Conservation (phyloP, 2,113 vertebrate species). For the Sinosuthora webbiana region DNA sequence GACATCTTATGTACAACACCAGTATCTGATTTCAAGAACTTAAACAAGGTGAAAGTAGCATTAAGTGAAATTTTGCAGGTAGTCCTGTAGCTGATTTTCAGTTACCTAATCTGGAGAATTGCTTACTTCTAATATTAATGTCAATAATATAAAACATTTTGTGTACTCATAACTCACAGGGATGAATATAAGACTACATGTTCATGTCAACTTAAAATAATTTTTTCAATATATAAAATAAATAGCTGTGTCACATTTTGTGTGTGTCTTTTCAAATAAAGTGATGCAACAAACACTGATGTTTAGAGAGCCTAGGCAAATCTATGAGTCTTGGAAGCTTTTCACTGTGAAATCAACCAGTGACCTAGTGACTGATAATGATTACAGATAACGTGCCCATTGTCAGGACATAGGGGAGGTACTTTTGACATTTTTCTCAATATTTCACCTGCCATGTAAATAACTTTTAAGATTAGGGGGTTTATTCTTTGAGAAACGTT, state of each 20-base stretch:
- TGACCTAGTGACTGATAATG: not conserved
- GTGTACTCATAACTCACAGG: not conserved
- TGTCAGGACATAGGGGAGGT: not conserved
- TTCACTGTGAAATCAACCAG: not conserved
- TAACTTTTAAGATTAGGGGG: fast-evolving
- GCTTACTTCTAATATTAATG: not conserved
- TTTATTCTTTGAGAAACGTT: not conserved
- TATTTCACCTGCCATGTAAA: not conserved
- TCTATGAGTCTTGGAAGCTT: not conserved
- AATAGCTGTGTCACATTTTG: not conserved
- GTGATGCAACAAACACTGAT: not conserved
- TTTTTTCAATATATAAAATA: not conserved
- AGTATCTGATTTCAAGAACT: not conserved
- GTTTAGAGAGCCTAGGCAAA: not conserved
- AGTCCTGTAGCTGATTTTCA: not conserved
- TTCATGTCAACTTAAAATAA: not conserved
- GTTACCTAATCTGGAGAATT: not conserved
- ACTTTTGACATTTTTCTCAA: not conserved
- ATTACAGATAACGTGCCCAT: not conserved
- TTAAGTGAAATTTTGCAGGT: not conserved
- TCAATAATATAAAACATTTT: not conserved
- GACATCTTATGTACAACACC: not conserved
- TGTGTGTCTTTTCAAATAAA: not conserved
- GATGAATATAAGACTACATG: not conserved
- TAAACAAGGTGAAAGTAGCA: not conserved